These are phyloP conservation scores for Heliconius sara DNA, from an alignment of 2,888 invertebrate species.

Conservation along the genomic window DNA sequence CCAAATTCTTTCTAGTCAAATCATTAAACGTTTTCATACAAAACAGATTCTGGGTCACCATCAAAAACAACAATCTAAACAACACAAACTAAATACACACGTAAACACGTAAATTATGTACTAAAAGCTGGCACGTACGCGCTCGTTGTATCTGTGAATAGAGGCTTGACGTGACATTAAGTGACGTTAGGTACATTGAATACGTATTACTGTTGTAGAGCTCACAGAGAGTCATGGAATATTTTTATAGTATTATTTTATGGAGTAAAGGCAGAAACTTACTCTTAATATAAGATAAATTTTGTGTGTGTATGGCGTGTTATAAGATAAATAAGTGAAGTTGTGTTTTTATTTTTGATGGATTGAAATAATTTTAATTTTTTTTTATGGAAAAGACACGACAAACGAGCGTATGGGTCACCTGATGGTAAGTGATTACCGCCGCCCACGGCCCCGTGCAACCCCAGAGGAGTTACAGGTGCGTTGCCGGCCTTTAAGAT, in stretches of 20 bases:
- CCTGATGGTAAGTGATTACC: too few relatives aligned
- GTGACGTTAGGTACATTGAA: slow-evolving; percentile 21
- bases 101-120: slow-evolving; percentile 16
- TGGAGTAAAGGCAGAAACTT: background rate
- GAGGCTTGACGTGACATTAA: slow-evolving; percentile 28
- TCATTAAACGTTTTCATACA: background rate
- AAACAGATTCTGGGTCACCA: background rate
- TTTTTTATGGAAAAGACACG: too few relatives aligned
- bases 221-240: background rate
- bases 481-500: too few relatives aligned
- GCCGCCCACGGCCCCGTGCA: too few relatives aligned
- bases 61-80: background rate
- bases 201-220: background rate
- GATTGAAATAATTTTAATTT: too few relatives aligned
- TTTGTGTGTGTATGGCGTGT: background rate
- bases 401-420: too few relatives aligned
- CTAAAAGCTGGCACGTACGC: slow-evolving; percentile 22
- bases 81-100: slow-evolving; percentile 10
- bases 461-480: too few relatives aligned
- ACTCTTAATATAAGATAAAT: background rate
- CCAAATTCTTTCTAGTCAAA: background rate
- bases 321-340: background rate
- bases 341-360: background rate
- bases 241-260: background rate
- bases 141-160: slow-evolving; percentile 19